phyloP scores from a whole-genome alignment of 2,888 invertebrate genomes.

The Megamerina dolium region DNA sequence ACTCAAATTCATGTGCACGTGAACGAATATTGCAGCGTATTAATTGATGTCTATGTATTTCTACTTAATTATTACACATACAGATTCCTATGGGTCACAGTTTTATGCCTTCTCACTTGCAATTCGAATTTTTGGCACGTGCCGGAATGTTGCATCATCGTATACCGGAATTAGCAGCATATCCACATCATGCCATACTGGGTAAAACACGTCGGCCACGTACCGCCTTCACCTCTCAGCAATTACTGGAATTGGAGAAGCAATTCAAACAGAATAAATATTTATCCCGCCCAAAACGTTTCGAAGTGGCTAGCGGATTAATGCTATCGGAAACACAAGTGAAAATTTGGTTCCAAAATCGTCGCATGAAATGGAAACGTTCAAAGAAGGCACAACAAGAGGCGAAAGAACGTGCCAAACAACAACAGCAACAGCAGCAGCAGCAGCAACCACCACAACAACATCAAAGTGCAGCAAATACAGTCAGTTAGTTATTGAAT shows the following conservation, averaged over 20 bases:
- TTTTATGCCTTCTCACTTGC: conserved; percentile 50
- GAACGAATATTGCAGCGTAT: background rate
- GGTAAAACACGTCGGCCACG: conserved; percentile 89
- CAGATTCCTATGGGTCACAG: conserved; percentile 51
- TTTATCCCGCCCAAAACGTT: conserved; percentile 93
- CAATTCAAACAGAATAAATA: conserved; percentile 99
- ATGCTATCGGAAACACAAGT: conserved; percentile 98
- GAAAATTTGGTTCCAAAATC: conserved; percentile 98
- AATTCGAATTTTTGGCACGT: conserved; percentile 82
- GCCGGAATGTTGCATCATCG: conserved; percentile 90
- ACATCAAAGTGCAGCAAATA: conserved; percentile 9
- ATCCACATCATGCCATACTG: conserved; percentile 67
- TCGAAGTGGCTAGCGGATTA: conserved; percentile 95
- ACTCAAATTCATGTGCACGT: background rate
- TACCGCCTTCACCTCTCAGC: conserved; percentile 95
- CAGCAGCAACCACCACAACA: conserved; percentile 22
- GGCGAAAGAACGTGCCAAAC: conserved; percentile 56
- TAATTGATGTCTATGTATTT: background rate
- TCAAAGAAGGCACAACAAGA: conserved; percentile 94
- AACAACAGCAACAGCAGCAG: conserved; percentile 35
- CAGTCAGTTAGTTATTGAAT: conserved; percentile 21
- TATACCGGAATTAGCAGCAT: conserved; percentile 77
- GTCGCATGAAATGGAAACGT: conserved; percentile 98
- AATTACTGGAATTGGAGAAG: conserved; percentile 93
- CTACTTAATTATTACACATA: conserved; percentile 5